Base-by-base conservation (phyloP, 2,888 invertebrate species). In the Lithophane semibrunnea region DNA sequence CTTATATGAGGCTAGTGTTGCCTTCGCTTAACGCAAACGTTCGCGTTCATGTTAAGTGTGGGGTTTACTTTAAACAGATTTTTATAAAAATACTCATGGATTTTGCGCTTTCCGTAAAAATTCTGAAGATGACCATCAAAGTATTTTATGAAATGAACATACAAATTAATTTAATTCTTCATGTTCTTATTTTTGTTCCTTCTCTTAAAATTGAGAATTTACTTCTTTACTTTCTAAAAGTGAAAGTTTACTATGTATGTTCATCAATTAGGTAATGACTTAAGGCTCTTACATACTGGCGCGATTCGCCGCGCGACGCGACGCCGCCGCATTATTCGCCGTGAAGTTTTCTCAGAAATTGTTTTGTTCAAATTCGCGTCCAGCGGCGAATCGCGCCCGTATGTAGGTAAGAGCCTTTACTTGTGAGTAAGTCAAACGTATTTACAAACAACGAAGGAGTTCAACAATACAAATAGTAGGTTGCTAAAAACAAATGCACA, bases 1-100 rank as follows among this genome's bases (percentile, higher is more conserved):
- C 60, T 74, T 64, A 79, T 77, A 77, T 79, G 66, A 49, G 77
- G 71, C 75, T 86, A 82, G 76, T 77, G 71, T 52, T 78, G 61
- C 65, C 61, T 74, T 70, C 37, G 52, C 42, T 83, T 73, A 54
- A 69, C 68, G 64, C 49, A 56, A 66, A 73, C 56, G 67, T 29
- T 70, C 42, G 52, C 65, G 75, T 67, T 82, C 12, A 47, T 52
- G 37, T 68, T 60, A 24, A 70, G 49, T 21, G 42, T 64, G 29
- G 58, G 1, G n/a, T 69, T 80, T 72, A 24, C 58, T 49, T 61
- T n/a, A 7, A 4, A 64, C 12, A 49, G 16, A 47, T 63, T 13
- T 63, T 18, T 69, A 42, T 18, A 8, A 71, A 42, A 42, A 72
- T n/a, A 2, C 7, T 47, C 29, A n/a, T 7, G 5, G 21, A 66